Base-by-base conservation (phyloP, 2,888 invertebrate genomes). In the Calephelis perditalis region DNA sequence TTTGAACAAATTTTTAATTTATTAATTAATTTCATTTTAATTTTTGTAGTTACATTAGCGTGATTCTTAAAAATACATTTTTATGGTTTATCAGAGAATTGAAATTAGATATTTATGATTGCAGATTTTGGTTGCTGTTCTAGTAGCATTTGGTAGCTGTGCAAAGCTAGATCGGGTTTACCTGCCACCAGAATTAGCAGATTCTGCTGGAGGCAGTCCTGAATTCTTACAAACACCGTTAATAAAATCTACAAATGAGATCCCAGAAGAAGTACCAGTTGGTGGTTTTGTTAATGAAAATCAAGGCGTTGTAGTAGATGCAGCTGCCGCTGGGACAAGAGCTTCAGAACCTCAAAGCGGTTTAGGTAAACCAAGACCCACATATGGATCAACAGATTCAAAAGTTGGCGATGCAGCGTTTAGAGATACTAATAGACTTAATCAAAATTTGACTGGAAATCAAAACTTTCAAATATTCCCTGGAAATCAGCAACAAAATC, bases 321-420 rank as follows among this genome's bases (percentile, higher is more conserved):
- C 87, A 43, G 82, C 76, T 0, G 70, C 77, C 4, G 76, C 86
- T 55, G 87, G 86, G 0, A 85, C 79, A 5, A 80, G 88, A 65
- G 71, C 81, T 0, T 77, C 81, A 26, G 71, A 76, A 12, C 72
- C 75, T 9, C 73, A 63, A 35, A 76, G 79, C 4, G 87, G 84
- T 9, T 74, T 90, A 7, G 89, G 90, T 57, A 82, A 69, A 5
- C 73, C 84, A 2, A 79, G 88, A 66, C 66, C 69, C 3, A 69
- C 81, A 0, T 90, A 90, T 56, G 89, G 90, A n/a, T 89, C 88
- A 6, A 73, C 71, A 2, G 70, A 81, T 61, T 89, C 89, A 2
- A 90, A 82, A 77, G 90, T 90, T 10, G 90, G 90, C 35, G 81
- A 80, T 11, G 89, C 87, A 5, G 90, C 88, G 0, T 90, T 90